Base-by-base conservation (phyloP, 2,797 vertebrate species). In the Gymnothorax reevesii region DNA sequence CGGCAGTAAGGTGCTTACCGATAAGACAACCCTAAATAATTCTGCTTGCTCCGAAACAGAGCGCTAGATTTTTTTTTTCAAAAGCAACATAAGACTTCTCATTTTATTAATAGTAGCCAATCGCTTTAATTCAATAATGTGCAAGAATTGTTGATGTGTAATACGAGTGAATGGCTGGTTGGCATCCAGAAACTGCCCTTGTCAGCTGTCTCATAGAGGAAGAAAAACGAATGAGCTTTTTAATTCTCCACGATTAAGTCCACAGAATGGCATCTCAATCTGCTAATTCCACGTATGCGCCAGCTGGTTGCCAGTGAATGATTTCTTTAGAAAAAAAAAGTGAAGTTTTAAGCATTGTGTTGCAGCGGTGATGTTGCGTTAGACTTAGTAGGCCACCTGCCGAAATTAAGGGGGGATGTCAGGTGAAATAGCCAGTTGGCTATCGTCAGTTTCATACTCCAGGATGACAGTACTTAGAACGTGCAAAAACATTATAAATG, bases 1-100 rank as follows among this genome's bases (percentile, higher is more conserved):
- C 80, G 80, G 80, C 80, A 82, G 42, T 79, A n/a, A 15, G 13
- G 73, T 22, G 80, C 80, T 57, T 82, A 25, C 17, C 54, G 49
- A 79, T 20, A 66, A n/a, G 42, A 52, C 42, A 2, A 3, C 42
- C 17, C 4, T 7, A 15, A 10, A n/a, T 0, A 3, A 20, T 54
- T 20, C 42, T 20, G 75, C 15, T 7, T 42, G 3, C 1, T 49
- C 54, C 75, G 17, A 10, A 54, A 49, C 20, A 6, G 22, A 22
- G 75, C 17, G 49, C 9, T 54, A 52, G 20, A 20, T 2, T 8
- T 52, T 20, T 20, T 22, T 20, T 79, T 20, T 54, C 75, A 52
- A 79, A 79, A 54, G 17, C 17, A 22, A 79, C 7, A 2, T 20
- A 10, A 52, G 42, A 69, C 27, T 69, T 8, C 22, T 10, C n/a